Evolutionary conservation across 2,888 invertebrate species (phyloP).

Genomic region (Xestoiulus laeticollis): DNA sequence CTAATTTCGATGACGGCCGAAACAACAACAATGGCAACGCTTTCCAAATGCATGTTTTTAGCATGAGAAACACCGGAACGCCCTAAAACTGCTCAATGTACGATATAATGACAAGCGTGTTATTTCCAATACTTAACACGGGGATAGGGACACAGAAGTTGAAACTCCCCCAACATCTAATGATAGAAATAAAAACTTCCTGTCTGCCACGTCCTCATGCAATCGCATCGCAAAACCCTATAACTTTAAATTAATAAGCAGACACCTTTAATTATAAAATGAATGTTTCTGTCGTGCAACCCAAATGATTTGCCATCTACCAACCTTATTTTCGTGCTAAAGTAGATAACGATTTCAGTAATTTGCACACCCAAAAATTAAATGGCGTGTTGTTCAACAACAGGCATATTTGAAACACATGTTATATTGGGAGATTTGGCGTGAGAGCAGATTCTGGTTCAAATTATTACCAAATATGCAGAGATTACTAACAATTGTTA

Average conservation of each 20-base stretch:
- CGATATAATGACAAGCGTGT: not conserved
- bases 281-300: no score
- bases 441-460: no score
- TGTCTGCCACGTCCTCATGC: not conserved
- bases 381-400: no score
- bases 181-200: conserved; percentile 32
- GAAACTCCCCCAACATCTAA: conserved; percentile 14
- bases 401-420: no score
- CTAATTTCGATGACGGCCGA: conserved; percentile 47
- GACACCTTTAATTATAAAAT: not conserved
- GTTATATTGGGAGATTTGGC: no score
- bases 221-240: not conserved
- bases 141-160: not conserved
- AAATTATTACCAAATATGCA: no score
- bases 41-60: not conserved
- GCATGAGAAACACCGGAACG: not conserved
- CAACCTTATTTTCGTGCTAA: not conserved
- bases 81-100: not conserved
- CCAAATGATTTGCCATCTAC: not conserved
- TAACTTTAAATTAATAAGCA: not conserved
- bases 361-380: not conserved
- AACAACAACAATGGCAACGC: conserved; percentile 34
- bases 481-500: no score
- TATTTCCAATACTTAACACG: conserved; percentile 7
- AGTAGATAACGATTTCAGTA: not conserved